phyloP scores from a whole-genome alignment of 2,797 vertebrate genomes.

The Iguana delicatissima region DNA sequence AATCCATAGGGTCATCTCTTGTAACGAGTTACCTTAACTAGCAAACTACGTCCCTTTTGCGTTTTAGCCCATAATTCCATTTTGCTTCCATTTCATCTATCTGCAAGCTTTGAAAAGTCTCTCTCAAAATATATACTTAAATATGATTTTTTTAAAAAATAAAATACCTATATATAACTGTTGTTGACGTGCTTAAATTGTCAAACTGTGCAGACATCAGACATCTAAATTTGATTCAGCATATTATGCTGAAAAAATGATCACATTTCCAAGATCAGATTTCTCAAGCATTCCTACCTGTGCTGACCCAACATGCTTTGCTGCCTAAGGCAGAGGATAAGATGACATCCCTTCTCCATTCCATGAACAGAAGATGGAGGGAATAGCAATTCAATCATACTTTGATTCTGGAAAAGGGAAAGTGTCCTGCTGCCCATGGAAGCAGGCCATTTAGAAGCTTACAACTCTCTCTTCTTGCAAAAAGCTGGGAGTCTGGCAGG shows the following conservation, averaged over 20 bases:
- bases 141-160: background rate
- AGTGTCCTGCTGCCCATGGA: background rate
- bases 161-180: background rate
- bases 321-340: background rate
- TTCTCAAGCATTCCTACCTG: too few species aligned
- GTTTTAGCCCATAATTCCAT: background rate
- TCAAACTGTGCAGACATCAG: too few species aligned
- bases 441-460: background rate
- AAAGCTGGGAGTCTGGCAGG: background rate
- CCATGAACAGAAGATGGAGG: background rate
- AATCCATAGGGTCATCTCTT: too few species aligned
- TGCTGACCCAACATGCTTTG: background rate
- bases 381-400: background rate
- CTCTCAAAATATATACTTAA: background rate
- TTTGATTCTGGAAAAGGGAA: background rate
- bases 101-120: background rate
- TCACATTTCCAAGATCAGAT: too few species aligned
- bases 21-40: background rate
- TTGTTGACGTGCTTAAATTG: too few species aligned
- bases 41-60: background rate
- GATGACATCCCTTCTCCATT: background rate
- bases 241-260: too few species aligned
- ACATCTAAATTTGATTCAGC: too few species aligned
- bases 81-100: background rate
- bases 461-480: background rate